Percentiles rank a stretch among this genome's conserved stretches.
Evolutionary conservation across 2,888 invertebrate species (phyloP).

Genomic region (Xanthia icteritia): DNA sequence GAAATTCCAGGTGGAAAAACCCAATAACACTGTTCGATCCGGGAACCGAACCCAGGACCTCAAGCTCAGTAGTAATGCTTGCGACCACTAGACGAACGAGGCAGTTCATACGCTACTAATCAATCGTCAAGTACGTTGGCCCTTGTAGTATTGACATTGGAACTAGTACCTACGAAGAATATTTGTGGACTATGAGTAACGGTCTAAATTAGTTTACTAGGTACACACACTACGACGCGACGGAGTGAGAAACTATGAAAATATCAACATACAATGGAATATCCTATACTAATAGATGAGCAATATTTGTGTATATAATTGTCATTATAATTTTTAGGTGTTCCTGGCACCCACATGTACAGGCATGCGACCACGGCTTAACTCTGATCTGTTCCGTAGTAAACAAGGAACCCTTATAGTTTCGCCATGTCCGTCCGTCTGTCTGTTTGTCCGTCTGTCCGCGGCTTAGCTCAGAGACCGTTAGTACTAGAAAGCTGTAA

Average conservation of each 20-base stretch:
- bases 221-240: background rate
- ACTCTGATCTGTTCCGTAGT: no score
- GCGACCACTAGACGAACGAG: background rate
- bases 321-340: no score
- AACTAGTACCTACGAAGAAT: slow-evolving; percentile 4
- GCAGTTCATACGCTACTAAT: background rate
- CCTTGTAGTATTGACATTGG: slow-evolving; percentile 18
- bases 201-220: slow-evolving; percentile 22
- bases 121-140: slow-evolving; percentile 6
- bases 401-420: no score
- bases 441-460: no score
- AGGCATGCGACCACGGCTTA: no score
- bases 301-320: no score
- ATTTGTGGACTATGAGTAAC: slow-evolving; percentile 17
- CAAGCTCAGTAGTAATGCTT: background rate
- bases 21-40: no score
- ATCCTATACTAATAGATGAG: no score
- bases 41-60: background rate
- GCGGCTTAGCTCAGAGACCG: no score
- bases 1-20: background rate
- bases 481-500: no score
- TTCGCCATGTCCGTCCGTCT: no score
- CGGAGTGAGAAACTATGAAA: background rate
- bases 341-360: no score
- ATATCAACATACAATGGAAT: slow-evolving; percentile 9